A percentile compares a stretch with the other conserved stretches of the same genome.
These are phyloP conservation scores for Philaenus spumarius DNA, from an alignment of 1,140 invertebrate species.

Conservation along the genomic window DNA sequence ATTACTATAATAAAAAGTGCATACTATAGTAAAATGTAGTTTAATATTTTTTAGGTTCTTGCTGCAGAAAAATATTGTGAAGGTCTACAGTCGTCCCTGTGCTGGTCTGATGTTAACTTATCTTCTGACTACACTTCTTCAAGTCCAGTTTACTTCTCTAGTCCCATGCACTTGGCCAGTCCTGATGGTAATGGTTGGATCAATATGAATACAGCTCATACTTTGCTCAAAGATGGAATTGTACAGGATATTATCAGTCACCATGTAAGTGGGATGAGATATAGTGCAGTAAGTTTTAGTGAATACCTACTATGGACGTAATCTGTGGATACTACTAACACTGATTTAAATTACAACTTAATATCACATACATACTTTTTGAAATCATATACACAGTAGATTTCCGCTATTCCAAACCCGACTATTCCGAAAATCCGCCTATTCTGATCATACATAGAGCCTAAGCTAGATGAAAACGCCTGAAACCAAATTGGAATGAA, in stretches of 20 bases:
- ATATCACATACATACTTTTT: too few species aligned
- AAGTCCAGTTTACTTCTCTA: not conserved
- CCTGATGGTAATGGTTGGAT: not conserved
- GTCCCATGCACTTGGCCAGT: not conserved
- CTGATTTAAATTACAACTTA: too few species aligned
- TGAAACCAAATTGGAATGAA: too few species aligned
- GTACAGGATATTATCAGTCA: constrained; percentile 4
- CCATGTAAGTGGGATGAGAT: constrained; percentile 6
- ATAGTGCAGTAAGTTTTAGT: too few species aligned
- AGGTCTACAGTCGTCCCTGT: not conserved
- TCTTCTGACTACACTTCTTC: not conserved
- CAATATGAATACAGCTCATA: not conserved
- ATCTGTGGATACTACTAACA: too few species aligned
- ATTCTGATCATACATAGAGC: too few species aligned
- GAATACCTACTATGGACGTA: too few species aligned
- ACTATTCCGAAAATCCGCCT: too few species aligned
- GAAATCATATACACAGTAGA: too few species aligned
- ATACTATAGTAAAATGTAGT: not conserved
- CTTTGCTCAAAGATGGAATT: not conserved
- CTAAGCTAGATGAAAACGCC: too few species aligned
- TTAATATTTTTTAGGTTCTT: not conserved
- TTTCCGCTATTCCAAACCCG: too few species aligned
- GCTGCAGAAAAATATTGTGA: constrained; percentile 9
- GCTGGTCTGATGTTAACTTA: constrained; percentile 1
- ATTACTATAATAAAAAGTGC: not conserved